phyloP scores from a whole-genome alignment of 1,140 invertebrate species.

The Riptortus pedestris region DNA sequence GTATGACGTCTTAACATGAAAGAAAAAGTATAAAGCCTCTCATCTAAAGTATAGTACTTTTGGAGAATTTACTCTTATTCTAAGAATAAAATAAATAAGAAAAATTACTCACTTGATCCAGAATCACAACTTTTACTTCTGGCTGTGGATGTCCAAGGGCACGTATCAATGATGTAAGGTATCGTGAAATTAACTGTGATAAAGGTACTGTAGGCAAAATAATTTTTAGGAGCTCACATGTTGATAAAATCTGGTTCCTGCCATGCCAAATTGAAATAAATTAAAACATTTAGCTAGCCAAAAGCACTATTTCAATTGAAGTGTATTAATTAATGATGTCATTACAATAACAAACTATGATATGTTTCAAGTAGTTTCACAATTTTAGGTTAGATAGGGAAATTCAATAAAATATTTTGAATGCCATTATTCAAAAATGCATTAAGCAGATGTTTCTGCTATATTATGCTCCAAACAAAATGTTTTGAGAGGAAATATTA shows the following conservation, averaged over 20 bases:
- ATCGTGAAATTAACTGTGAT: conserved; percentile 37
- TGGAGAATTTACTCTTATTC: too few species aligned
- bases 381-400: not conserved
- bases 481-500: too few species aligned
- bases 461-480: too few species aligned
- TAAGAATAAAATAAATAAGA: not conserved
- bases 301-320: conserved; percentile 21
- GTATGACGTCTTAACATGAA: too few species aligned
- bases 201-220: conserved; percentile 37
- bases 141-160: conserved; percentile 38
- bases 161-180: conserved; percentile 36
- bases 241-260: conserved; percentile 38
- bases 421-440: not conserved
- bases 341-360: conserved; percentile 2
- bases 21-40: too few species aligned
- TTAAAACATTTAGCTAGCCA: conserved; percentile 22
- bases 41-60: too few species aligned
- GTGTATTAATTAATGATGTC: not conserved
- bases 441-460: too few species aligned
- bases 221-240: conserved; percentile 39
- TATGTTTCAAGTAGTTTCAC: not conserved
- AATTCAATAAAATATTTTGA: not conserved
- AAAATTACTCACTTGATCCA: conserved; percentile 36
- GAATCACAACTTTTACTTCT: conserved; percentile 35
- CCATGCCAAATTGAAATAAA: too few species aligned